Conservation (phyloP, 64 coral and sea anemone genomes). For the Montipora efflorescens region DNA sequence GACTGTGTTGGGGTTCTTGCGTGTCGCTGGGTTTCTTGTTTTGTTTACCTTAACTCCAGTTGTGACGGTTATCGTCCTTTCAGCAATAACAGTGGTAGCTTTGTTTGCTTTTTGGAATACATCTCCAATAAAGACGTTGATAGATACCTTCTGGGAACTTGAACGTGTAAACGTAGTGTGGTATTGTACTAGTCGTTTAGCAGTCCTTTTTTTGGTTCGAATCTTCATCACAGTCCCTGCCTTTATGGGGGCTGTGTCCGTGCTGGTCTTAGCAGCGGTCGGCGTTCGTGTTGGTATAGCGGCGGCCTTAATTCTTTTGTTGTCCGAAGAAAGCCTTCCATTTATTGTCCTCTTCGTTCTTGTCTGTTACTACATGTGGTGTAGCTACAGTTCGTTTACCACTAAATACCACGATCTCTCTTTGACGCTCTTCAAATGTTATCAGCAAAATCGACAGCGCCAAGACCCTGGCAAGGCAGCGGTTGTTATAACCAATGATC, state of each 20-base stretch:
- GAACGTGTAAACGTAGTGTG: not conserved
- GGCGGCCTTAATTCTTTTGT: not conserved
- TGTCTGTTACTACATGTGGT: conserved; percentile 7
- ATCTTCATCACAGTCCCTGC: not conserved
- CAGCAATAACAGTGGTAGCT: not conserved
- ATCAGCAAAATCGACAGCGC: not conserved
- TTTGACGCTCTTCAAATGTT: not conserved
- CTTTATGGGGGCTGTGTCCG: not conserved
- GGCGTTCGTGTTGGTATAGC: not conserved
- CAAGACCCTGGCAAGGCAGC: not conserved
- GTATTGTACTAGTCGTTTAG: not conserved
- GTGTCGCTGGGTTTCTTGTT: not conserved
- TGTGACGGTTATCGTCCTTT: not conserved
- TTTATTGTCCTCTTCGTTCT: not conserved
- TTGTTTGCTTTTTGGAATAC: not conserved
- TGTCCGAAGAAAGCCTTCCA: not conserved
- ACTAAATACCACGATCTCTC: conserved; percentile 5
- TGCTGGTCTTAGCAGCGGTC: not conserved
- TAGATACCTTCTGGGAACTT: not conserved
- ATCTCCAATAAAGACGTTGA: not conserved
- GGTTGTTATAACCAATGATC: not conserved
- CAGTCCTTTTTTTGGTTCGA: not conserved
- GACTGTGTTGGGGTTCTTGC: not conserved
- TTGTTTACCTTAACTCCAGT: not conserved
- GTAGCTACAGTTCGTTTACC: conserved; percentile 23